Evolutionary conservation across 2,888 invertebrate genomes (phyloP).

Genomic region (Charanyca ferruginea): DNA sequence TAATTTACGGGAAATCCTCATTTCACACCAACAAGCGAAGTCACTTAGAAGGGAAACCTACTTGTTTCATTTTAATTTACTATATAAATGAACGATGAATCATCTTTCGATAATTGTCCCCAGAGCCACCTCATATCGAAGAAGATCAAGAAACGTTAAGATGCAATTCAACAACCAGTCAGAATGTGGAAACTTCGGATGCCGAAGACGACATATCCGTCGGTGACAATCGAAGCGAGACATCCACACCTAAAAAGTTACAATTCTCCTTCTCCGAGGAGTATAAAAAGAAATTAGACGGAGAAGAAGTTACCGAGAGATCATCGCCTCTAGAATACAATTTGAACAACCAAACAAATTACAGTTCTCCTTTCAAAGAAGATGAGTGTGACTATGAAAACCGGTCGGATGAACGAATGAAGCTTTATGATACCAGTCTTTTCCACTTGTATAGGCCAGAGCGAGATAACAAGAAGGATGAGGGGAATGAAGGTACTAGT

Average conservation of each 20-base stretch:
- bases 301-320: slow-evolving; percentile 73
- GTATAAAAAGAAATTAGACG: slow-evolving; percentile 72
- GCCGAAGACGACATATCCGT: slow-evolving; percentile 86
- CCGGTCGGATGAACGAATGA: slow-evolving; percentile 79
- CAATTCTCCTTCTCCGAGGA: slow-evolving; percentile 66
- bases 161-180: slow-evolving; percentile 74
- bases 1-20: slow-evolving; percentile 65
- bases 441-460: slow-evolving; percentile 85
- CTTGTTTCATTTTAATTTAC: not conserved
- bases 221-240: slow-evolving; percentile 86
- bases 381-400: slow-evolving; percentile 82
- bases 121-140: slow-evolving; percentile 75
- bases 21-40: slow-evolving; percentile 36
- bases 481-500: slow-evolving; percentile 70
- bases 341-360: slow-evolving; percentile 75
- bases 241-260: slow-evolving; percentile 78
- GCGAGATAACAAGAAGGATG: slow-evolving; percentile 78
- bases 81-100: not conserved
- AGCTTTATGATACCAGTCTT: slow-evolving; percentile 83
- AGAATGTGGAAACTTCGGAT: slow-evolving; percentile 79
- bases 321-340: slow-evolving; percentile 80
- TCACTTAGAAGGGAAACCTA: slow-evolving; percentile 15
- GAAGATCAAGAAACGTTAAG: slow-evolving; percentile 72
- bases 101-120: slow-evolving; percentile 56
- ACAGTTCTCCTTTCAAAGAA: slow-evolving; percentile 84